Base-by-base conservation (phyloP, 2,888 invertebrate species). In the Eupeodes latifasciatus region DNA sequence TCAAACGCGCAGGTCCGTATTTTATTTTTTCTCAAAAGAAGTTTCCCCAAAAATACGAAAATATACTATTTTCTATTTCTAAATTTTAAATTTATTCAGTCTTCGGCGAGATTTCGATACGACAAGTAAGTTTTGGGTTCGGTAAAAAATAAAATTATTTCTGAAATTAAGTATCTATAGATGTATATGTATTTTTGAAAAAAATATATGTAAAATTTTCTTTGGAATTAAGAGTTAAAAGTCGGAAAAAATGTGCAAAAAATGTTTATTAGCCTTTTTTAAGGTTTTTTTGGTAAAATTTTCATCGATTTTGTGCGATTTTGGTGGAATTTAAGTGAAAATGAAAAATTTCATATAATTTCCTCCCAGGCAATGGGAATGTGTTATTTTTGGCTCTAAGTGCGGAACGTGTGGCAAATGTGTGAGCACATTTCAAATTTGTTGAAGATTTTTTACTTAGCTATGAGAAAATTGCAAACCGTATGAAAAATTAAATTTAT, bases 281-380 rank as follows among this genome's bases (percentile, higher is more conserved):
- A 53, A 57, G 12, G 40, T 49, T 62, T 57, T 57, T 19, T 16
- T 19, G 11, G 2, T 44, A 47, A 19, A 44, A 57, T 61, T 62
- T 16, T 2, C 7, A 36, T 14, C 36, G 12, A 44, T 12, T 61
- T 40, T 49, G 27, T 47, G 66, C 14, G 53, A 14, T 71, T 80
- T 72, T 80, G 27, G 40, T 16, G 53, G 19, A 44, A 64, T 78
- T 62, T 72, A 51, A 59, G 62, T 67, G 51, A 69, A 75, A 75
- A 55, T 80, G 59, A 81, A 79, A 78, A 86, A 62, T 57, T 66
- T 82, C 82, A 78, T 89, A 81, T 81, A 89, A 89, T 81, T 83
- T 85, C 75, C 71, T 83, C 89, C 89, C 89, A 89, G 89, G 89
- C 86, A 89, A 86, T 86, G 74, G 72, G 80, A 80, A 81, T 72